phyloP scores from a whole-genome alignment of 2,888 invertebrate species.

The Thecophora atra region DNA sequence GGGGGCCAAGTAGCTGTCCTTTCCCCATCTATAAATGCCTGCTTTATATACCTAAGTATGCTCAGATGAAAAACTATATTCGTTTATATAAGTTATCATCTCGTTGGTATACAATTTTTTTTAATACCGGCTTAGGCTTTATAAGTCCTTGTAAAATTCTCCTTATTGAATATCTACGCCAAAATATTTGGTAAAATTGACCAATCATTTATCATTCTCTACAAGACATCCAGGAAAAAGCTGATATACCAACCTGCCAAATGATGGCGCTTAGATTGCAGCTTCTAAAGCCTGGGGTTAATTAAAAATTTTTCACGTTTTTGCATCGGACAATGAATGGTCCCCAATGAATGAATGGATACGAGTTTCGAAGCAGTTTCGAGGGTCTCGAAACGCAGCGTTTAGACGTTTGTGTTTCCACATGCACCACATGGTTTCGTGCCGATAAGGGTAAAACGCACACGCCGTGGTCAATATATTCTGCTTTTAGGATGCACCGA shows the following conservation, averaged over 20 bases:
- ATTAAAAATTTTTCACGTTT: conserved; percentile 39
- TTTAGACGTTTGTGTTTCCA: background rate
- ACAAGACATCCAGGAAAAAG: background rate
- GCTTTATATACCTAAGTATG: no score
- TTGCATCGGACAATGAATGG: background rate
- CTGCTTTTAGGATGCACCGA: background rate
- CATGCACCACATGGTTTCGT: background rate
- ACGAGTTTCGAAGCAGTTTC: no score
- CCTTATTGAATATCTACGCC: no score
- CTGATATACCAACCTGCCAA: background rate
- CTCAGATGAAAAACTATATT: no score
- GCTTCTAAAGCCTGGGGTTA: conserved; percentile 40
- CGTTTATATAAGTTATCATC: no score
- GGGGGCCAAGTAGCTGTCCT: no score
- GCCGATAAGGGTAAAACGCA: background rate
- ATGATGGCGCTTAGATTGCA: background rate
- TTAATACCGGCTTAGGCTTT: no score
- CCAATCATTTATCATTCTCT: conserved; percentile 5
- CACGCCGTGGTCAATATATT: conserved; percentile 15
- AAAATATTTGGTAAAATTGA: background rate
- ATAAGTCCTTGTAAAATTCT: no score
- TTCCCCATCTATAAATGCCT: no score
- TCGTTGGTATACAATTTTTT: no score
- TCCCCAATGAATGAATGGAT: background rate
- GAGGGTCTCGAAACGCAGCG: background rate